These are phyloP conservation scores for Bradypus variegatus DNA, from an alignment of 2,797 vertebrate species.

Conservation along the genomic window DNA sequence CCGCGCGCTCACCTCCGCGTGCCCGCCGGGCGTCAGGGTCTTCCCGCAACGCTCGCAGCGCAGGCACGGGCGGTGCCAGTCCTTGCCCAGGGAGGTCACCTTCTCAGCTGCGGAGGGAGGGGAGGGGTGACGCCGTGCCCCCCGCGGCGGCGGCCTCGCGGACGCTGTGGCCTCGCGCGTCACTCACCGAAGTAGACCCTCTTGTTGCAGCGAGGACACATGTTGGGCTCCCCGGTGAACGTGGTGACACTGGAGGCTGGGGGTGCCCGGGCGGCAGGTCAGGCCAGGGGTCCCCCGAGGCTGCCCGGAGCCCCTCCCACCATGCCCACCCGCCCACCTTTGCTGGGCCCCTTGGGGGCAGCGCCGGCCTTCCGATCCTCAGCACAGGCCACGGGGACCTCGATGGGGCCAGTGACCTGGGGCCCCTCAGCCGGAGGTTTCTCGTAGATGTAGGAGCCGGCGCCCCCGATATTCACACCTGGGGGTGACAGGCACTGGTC, in stretches of 20 bases:
- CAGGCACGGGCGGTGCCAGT: constrained; percentile 98
- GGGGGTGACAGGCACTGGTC: neutral
- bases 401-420: constrained; percentile 68
- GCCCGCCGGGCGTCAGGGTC: constrained; percentile 90
- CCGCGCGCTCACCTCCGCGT: constrained; percentile 86
- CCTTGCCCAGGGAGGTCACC: constrained; percentile 97
- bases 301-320: accelerated
- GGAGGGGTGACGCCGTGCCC: neutral
- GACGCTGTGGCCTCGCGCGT: accelerated
- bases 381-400: constrained; percentile 75
- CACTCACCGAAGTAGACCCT: constrained; percentile 96
- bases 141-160: accelerated
- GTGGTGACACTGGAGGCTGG: constrained; percentile 91
- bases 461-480: constrained; percentile 97
- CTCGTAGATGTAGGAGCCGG: constrained; percentile 93
- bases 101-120: constrained; percentile 83
- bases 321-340: constrained; percentile 77
- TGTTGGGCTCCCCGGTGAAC: constrained; percentile 94
- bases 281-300: accelerated
- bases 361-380: constrained; percentile 80
- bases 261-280: neutral
- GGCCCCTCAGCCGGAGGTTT: constrained; percentile 78
- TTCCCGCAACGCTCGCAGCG: constrained; percentile 95
- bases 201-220: constrained; percentile 93
- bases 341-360: constrained; percentile 82